These are phyloP conservation scores for Pholis gunnellus DNA, from an alignment of 2,113 vertebrate genomes.

Conservation along the genomic window DNA sequence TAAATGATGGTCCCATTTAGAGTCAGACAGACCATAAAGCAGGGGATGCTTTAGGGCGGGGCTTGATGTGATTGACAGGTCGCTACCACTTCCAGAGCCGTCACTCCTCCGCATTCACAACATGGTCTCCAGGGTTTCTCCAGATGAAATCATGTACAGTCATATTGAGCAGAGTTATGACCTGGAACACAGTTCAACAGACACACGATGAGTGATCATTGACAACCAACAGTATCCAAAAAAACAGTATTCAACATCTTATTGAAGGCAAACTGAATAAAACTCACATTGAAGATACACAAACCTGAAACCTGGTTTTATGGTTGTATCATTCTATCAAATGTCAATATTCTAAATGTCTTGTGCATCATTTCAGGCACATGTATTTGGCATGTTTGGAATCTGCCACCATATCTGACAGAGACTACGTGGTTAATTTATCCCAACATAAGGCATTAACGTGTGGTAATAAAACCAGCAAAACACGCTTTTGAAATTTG, in stretches of 20 bases:
- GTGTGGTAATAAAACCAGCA: slow-evolving; percentile 24
- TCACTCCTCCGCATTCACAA: no score
- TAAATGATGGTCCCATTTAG: no score
- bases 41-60: no score
- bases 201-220: neutral
- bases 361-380: slow-evolving; percentile 6
- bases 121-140: no score
- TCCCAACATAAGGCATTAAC: slow-evolving; percentile 37
- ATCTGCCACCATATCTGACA: slow-evolving; percentile 15
- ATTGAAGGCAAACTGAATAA: neutral
- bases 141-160: neutral
- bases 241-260: neutral
- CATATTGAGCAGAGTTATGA: neutral
- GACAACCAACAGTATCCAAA: neutral
- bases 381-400: neutral
- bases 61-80: no score
- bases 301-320: neutral
- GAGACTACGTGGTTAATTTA: slow-evolving; percentile 25
- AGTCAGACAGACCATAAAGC: no score
- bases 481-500: slow-evolving; percentile 2
- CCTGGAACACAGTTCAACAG: neutral
- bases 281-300: neutral
- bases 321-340: neutral
- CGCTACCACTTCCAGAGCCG: no score
- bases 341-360: neutral